Evolutionary conservation across 2,113 vertebrate species (phyloP).

Genomic region (Hiodon alosoides): DNA sequence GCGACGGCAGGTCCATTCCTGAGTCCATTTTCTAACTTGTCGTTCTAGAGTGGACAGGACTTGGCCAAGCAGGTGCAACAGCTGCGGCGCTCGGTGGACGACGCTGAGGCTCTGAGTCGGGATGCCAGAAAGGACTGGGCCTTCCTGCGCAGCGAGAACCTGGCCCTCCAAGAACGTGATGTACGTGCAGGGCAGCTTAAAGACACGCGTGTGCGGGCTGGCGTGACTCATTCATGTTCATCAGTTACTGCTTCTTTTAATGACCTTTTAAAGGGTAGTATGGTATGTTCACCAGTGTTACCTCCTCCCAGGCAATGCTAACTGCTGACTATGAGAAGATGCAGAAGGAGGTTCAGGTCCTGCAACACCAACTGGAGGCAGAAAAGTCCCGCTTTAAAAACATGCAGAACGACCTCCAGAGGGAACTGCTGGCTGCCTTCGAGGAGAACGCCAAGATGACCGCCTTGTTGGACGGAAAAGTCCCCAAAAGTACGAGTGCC

Average conservation of each 20-base stretch:
- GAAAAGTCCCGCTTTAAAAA: conserved; percentile 66
- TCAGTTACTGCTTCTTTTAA: background rate
- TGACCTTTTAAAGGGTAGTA: background rate
- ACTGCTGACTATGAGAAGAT: conserved; percentile 54
- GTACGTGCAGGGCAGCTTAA: conserved; percentile 45
- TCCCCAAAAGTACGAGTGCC: conserved; percentile 73
- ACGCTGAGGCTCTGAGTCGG: conserved; percentile 72
- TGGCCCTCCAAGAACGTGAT: conserved; percentile 70
- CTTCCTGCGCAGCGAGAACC: conserved; percentile 75
- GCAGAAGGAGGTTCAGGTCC: conserved; percentile 60
- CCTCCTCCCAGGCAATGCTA: conserved; percentile 60
- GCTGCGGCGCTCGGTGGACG: conserved; percentile 73
- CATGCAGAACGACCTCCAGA: conserved; percentile 82
- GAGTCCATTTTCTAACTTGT: background rate
- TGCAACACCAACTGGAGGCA: conserved; percentile 60
- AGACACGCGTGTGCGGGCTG: background rate
- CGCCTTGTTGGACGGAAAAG: conserved; percentile 73
- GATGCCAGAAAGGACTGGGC: conserved; percentile 87
- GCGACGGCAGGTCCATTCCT: background rate
- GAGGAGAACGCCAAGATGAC: conserved; percentile 78
- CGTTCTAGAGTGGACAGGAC: conserved; percentile 64
- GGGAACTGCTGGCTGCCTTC: conserved; percentile 72
- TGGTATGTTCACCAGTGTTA: background rate
- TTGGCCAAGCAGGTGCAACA: conserved; percentile 65
- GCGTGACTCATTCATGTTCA: too few species aligned